phyloP scores from a whole-genome alignment of 2,888 invertebrate species.

The Oscheius myriophilus region DNA sequence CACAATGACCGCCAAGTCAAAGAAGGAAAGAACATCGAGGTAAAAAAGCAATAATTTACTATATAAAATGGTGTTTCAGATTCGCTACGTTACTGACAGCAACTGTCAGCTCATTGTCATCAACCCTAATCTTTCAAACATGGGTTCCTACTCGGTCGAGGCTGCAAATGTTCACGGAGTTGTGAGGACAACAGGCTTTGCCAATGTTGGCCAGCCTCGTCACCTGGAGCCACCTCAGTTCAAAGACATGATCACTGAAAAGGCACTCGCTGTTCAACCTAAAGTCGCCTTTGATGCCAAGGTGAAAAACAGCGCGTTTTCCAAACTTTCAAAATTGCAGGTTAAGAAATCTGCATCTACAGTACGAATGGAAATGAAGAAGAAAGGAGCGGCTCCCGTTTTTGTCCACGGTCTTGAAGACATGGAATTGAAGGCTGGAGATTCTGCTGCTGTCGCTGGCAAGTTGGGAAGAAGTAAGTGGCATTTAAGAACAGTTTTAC shows the following conservation, averaged over 20 bases:
- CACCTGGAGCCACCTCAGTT: conserved; percentile 57
- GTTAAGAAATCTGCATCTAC: conserved; percentile 42
- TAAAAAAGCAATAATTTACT: too few species aligned
- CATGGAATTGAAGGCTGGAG: conserved; percentile 68
- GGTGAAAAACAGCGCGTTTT: too few species aligned
- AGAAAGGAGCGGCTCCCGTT: conserved; percentile 62
- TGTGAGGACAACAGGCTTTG: conserved; percentile 57
- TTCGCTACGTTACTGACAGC: conserved; percentile 49
- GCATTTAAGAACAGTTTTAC: not conserved
- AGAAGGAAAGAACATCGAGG: conserved; percentile 53
- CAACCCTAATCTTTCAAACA: conserved; percentile 47
- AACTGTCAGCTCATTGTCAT: conserved; percentile 54
- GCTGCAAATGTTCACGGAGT: conserved; percentile 67
- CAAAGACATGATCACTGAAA: conserved; percentile 39
- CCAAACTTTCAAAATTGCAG: too few species aligned
- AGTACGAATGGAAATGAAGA: conserved; percentile 44
- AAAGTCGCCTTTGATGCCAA: conserved; percentile 52
- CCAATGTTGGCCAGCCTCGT: conserved; percentile 55
- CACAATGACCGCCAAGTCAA: conserved; percentile 59
- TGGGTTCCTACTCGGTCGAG: conserved; percentile 63
- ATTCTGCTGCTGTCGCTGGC: conserved; percentile 66
- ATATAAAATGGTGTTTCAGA: too few species aligned
- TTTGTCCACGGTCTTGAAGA: conserved; percentile 68
- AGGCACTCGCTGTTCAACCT: conserved; percentile 45
- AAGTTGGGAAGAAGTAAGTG: conserved; percentile 56